phyloP scores from a whole-genome alignment of 2,888 invertebrate species.

The Prosopocoilus inquinatus region DNA sequence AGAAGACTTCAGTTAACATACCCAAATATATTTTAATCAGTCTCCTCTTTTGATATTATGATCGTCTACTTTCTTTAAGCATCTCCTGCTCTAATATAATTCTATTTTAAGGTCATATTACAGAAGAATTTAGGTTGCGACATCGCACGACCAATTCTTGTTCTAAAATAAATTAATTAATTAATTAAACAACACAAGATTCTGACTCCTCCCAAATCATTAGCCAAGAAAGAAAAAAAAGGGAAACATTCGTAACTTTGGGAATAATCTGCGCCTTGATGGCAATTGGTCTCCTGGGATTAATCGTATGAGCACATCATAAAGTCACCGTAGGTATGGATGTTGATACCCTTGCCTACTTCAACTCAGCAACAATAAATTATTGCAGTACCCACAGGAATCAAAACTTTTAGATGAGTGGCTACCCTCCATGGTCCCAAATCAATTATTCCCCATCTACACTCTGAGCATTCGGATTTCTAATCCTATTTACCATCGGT shows the following conservation, averaged over 20 bases:
- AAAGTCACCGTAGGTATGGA: conserved; percentile 85
- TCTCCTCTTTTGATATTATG: too few relatives aligned
- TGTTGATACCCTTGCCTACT: conserved; percentile 80
- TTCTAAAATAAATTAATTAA: too few relatives aligned
- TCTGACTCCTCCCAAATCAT: too few relatives aligned
- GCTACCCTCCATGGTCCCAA: conserved; percentile 67
- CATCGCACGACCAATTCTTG: too few relatives aligned
- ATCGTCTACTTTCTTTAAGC: too few relatives aligned
- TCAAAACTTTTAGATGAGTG: conserved; percentile 80
- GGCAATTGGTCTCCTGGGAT: conserved; percentile 79
- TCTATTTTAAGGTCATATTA: too few relatives aligned
- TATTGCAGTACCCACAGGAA: conserved; percentile 77
- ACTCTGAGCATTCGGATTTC: conserved; percentile 71
- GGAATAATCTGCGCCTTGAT: conserved; percentile 81
- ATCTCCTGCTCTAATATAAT: too few relatives aligned
- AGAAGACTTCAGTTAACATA: too few relatives aligned
- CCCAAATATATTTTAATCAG: too few relatives aligned
- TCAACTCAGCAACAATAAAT: conserved; percentile 82
- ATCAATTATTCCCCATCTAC: conserved; percentile 59
- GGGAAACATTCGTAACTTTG: conserved; percentile 68
- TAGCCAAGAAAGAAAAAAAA: too few relatives aligned
- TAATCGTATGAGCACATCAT: conserved; percentile 82
- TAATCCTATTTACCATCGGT: conserved; percentile 75
- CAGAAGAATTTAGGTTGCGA: too few relatives aligned
- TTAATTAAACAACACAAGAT: too few relatives aligned